Evolutionary conservation across 2,797 vertebrate species (phyloP).

Genomic region (Pygocentrus nattereri): DNA sequence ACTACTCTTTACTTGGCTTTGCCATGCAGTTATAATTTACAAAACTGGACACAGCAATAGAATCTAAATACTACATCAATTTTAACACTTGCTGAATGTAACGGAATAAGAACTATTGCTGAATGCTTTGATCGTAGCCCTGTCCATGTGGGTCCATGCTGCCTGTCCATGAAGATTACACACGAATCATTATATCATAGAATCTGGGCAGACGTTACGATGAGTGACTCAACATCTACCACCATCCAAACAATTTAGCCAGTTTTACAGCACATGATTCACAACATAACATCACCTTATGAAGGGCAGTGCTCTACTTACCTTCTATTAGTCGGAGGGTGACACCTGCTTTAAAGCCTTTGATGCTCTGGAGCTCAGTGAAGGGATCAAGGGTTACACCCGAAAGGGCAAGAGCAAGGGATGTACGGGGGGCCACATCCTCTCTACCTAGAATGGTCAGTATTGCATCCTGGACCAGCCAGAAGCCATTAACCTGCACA

Average conservation of each 20-base stretch:
- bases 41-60: neutral
- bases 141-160: neutral
- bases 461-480: constrained; percentile 81
- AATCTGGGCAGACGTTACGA: neutral
- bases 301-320: constrained; percentile 46
- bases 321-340: constrained; percentile 80
- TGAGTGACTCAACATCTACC: neutral
- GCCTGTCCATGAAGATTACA: neutral
- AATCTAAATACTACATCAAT: neutral
- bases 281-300: neutral
- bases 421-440: constrained; percentile 80
- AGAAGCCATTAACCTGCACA: constrained; percentile 78
- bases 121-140: neutral
- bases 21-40: too few species aligned
- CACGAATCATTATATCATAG: neutral
- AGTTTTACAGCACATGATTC: neutral
- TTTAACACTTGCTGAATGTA: neutral
- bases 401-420: constrained; percentile 71
- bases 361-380: constrained; percentile 73
- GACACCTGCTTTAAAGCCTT: constrained; percentile 78
- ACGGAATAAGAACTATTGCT: neutral
- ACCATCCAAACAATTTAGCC: neutral
- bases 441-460: constrained; percentile 71
- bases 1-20: neutral
- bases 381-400: constrained; percentile 75